Base-by-base conservation (phyloP, 37 sponge, comb jelly and placozoan species). In the Lycopodina hypogea region DNA sequence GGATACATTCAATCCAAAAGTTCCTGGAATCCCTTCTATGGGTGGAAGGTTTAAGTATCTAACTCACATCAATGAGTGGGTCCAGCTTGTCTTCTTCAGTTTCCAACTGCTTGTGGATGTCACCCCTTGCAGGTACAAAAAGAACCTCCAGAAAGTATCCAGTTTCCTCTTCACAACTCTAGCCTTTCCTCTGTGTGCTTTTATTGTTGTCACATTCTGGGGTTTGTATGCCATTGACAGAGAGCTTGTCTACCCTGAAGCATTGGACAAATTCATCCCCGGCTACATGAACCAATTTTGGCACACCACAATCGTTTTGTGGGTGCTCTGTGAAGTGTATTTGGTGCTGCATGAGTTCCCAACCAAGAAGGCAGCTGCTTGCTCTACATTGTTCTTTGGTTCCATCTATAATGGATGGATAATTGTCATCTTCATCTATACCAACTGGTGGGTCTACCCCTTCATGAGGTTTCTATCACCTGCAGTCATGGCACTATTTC, bases 21-120 rank as follows among this genome's bases (percentile, higher is more conserved):
- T 28, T n/a, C n/a, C n/a, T 11, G 59, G 40, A 42, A 60, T 76
- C 1, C 76, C 76, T 17, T 12, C 24, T 2, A 56, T 52, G 68
- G 89, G 89, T 3, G 89, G 82, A 37, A 70, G 80, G 50, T 93
- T 86, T 80, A 93, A 86, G 69, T 93, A 38, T 63, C 77, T 93
- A 36, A 93, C 93, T 17, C 81, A 84, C 71, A 93, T 93, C 53
- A 88, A 88, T 50, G 34, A 87, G 78, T 87, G 86, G 85, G 23
- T 87, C 2, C 84, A 84, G 69, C 51, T 84, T 15, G 68, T 18
- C 42, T 87, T 84, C 77, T 92, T 84, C 83, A 71, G 75, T 56
- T 37, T 84, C 28, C 85, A 78, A 1, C 88, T 92, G 63, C 72
- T 92, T 30, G 53, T 61, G 1, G 93, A 92, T 62, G 42, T 92